Evolutionary conservation across 2,113 vertebrate genomes (phyloP).

Genomic region (Pluvialis apricaria): DNA sequence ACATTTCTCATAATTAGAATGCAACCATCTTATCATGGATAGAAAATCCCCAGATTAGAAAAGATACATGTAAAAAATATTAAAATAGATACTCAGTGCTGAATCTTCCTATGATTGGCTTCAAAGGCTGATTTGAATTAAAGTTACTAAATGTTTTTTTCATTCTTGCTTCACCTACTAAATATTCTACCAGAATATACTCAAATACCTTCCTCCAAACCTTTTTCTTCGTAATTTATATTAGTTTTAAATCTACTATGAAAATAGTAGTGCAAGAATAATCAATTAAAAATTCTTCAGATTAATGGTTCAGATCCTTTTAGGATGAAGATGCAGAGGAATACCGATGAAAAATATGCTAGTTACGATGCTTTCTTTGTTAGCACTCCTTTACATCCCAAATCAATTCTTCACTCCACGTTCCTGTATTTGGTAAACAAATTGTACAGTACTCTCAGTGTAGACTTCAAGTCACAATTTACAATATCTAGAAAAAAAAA

Average conservation of each 20-base stretch:
- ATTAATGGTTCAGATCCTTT: neutral
- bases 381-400: neutral
- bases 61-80: neutral
- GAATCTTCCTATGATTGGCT: neutral
- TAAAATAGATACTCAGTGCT: neutral
- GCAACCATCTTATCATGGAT: neutral
- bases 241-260: neutral
- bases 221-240: neutral
- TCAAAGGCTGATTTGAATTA: neutral
- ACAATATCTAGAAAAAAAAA: slow-evolving; percentile 86
- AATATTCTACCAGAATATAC: neutral
- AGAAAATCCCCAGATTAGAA: slow-evolving; percentile 5
- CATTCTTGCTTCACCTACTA: neutral
- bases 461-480: slow-evolving; percentile 97
- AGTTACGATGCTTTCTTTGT: neutral
- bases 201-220: neutral
- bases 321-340: neutral
- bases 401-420: slow-evolving; percentile 74
- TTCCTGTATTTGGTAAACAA: slow-evolving; percentile 96
- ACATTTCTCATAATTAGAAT: neutral
- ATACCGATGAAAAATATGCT: neutral
- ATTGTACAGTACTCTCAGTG: slow-evolving; percentile 94
- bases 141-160: neutral
- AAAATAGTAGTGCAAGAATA: slow-evolving; percentile 5
- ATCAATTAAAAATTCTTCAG: neutral